phyloP scores from a whole-genome alignment of 2,113 vertebrate genomes.

The Megaceryle maxima region DNA sequence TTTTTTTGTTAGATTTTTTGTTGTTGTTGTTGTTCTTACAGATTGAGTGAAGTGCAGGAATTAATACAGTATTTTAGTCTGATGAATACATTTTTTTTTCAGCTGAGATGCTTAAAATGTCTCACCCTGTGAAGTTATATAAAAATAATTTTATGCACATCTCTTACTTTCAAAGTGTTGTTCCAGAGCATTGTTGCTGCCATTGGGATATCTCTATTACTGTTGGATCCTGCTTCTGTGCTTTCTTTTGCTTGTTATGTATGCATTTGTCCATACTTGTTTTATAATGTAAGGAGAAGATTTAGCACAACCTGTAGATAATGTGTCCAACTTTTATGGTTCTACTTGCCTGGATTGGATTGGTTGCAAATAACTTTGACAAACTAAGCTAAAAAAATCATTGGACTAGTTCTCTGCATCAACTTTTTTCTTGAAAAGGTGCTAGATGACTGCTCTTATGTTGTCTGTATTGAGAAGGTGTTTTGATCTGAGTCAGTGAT shows the following conservation, averaged over 20 bases:
- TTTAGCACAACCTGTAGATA: background rate
- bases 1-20: background rate
- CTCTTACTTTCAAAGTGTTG: background rate
- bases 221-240: background rate
- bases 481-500: background rate
- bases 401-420: background rate
- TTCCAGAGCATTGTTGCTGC: background rate
- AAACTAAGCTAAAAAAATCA: background rate
- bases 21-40: background rate
- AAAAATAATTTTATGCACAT: background rate
- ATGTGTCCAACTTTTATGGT: accelerated
- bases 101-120: background rate
- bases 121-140: background rate
- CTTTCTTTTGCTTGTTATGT: background rate
- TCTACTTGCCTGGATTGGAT: background rate
- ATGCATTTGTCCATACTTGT: background rate
- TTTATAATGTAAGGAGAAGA: background rate
- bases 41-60: background rate
- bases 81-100: background rate
- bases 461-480: background rate
- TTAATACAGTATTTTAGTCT: background rate
- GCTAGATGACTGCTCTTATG: background rate
- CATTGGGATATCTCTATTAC: background rate
- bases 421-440: background rate
- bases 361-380: background rate